phyloP scores from a whole-genome alignment of 1,140 invertebrate genomes.

The Chrysomallon squamiferum region DNA sequence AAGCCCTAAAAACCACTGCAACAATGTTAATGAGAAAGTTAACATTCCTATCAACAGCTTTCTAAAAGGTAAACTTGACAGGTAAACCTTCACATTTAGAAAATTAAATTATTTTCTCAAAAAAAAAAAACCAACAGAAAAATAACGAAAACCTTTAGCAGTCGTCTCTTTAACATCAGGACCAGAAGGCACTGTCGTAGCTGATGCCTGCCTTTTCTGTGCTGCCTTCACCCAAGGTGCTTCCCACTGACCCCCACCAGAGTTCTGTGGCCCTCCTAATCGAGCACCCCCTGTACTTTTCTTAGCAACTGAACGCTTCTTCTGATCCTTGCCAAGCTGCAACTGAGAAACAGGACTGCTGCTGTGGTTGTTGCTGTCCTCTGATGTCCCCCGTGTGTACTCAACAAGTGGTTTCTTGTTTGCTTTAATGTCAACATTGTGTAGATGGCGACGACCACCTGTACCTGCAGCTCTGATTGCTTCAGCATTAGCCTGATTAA shows the following conservation, averaged over 20 bases:
- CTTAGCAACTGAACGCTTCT: slow-evolving; percentile 45
- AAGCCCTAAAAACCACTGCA: no score
- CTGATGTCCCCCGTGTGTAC: slow-evolving; percentile 68
- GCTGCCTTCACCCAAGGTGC: slow-evolving; percentile 46
- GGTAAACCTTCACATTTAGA: no score
- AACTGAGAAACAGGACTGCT: neutral
- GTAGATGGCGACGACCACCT: slow-evolving; percentile 62
- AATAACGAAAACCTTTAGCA: no score
- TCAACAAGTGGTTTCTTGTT: slow-evolving; percentile 74
- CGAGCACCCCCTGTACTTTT: slow-evolving; percentile 41
- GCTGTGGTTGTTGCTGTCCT: slow-evolving; percentile 18
- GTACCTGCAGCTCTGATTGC: slow-evolving; percentile 62
- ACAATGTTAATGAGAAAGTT: no score
- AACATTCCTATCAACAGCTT: no score
- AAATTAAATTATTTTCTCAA: no score
- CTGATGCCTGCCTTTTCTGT: slow-evolving; percentile 1
- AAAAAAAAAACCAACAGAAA: no score
- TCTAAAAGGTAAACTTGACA: no score
- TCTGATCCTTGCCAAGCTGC: slow-evolving; percentile 17
- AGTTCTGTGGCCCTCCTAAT: neutral
- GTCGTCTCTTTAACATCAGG: no score
- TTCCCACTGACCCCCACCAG: slow-evolving; percentile 33
- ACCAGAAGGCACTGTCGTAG: no score
- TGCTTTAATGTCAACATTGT: slow-evolving; percentile 50
- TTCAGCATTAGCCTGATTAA: slow-evolving; percentile 70